Percentiles rank a stretch among this genome's conserved stretches.
These are phyloP conservation scores for Talpa occidentalis DNA, from an alignment of 2,113 vertebrate species.

Conservation along the genomic window DNA sequence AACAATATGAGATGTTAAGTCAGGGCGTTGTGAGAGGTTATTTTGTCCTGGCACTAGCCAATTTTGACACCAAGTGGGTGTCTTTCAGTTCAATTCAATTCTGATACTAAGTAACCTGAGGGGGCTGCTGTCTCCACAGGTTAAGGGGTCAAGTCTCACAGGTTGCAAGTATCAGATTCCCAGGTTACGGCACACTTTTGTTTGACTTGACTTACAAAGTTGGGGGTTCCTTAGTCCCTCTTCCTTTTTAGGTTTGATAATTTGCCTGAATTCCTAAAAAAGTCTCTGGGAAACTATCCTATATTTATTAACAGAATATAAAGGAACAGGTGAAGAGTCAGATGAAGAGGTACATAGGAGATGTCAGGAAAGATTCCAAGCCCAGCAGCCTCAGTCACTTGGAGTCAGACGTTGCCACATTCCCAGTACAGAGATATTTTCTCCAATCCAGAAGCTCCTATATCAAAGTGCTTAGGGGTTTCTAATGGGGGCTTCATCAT, in stretches of 20 bases:
- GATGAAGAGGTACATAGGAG: not conserved
- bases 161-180: not conserved
- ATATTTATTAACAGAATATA: not conserved
- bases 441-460: not conserved
- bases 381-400: accelerated
- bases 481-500: not conserved
- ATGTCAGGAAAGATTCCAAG: not conserved
- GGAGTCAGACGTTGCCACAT: not conserved
- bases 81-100: not conserved
- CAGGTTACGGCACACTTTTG: not conserved
- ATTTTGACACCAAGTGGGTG: not conserved
- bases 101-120: not conserved
- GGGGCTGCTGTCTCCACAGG: not conserved
- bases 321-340: not conserved
- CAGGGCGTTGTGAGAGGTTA: not conserved
- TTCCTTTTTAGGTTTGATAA: not conserved
- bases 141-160: not conserved
- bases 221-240: not conserved
- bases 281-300: not conserved
- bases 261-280: not conserved
- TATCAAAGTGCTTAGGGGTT: not conserved
- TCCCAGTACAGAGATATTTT: not conserved
- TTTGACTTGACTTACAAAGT: not conserved
- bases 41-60: not conserved
- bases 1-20: not conserved